Conservation (phyloP, 2,797 vertebrate genomes). For the Remorina albescens region DNA sequence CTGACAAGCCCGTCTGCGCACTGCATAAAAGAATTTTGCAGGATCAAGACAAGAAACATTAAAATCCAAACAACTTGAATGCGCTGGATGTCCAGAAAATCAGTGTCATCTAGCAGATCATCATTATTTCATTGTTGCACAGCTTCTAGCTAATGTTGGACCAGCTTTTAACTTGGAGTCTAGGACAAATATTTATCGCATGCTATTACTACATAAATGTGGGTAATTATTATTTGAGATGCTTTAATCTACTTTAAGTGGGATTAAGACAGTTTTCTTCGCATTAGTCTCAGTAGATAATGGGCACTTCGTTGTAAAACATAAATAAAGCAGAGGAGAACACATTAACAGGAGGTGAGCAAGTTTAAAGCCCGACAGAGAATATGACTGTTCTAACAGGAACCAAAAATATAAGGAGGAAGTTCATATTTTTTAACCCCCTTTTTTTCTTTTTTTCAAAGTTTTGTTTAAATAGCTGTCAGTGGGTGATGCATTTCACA, state of each 20-base stretch:
- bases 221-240: constrained; percentile 1
- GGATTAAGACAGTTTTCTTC: too few relatives aligned
- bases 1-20: constrained; percentile 34
- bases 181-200: constrained; percentile 5
- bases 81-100: too few relatives aligned
- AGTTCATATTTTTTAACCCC: constrained; percentile 30
- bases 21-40: constrained; percentile 13
- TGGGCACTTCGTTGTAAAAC: not conserved
- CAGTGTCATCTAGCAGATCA: too few relatives aligned
- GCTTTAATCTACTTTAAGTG: not conserved
- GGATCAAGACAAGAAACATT: not conserved
- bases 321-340: constrained; percentile 11
- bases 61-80: not conserved
- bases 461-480: constrained; percentile 71
- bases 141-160: too few relatives aligned
- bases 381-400: constrained; percentile 28
- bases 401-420: constrained; percentile 55
- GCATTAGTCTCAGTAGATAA: not conserved
- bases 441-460: constrained; percentile 3
- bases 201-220: not conserved
- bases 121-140: not conserved
- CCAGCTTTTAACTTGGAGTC: too few relatives aligned
- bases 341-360: constrained; percentile 12
- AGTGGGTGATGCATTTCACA: constrained; percentile 80
- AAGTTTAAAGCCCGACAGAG: constrained; percentile 1